Evolutionary conservation across 2,888 invertebrate species (phyloP).

Genomic region (Elysia crispata): DNA sequence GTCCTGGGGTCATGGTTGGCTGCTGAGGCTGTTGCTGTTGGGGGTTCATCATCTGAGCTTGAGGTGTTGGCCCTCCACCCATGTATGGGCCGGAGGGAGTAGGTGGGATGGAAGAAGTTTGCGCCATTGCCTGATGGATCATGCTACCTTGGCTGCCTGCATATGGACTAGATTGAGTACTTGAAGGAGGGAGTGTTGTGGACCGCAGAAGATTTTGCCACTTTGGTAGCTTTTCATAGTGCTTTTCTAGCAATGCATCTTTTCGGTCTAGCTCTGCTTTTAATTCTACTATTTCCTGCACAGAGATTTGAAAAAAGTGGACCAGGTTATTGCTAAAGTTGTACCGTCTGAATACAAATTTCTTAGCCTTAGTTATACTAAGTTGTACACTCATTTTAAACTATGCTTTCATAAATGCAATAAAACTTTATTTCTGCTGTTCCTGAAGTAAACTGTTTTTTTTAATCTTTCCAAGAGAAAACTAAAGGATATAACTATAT

Average conservation of each 20-base stretch:
- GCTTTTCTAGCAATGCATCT: constrained; percentile 90
- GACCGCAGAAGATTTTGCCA: constrained; percentile 89
- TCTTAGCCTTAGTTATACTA: too few species aligned
- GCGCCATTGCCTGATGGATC: constrained; percentile 44
- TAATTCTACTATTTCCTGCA: constrained; percentile 88
- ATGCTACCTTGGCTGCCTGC: constrained; percentile 42
- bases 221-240: constrained; percentile 92
- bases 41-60: constrained; percentile 60
- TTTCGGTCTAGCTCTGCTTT: constrained; percentile 91
- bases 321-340: too few species aligned
- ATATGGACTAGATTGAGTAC: constrained; percentile 45
- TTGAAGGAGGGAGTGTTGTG: constrained; percentile 47
- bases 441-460: too few species aligned
- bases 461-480: too few species aligned
- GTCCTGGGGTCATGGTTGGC: constrained; percentile 51
- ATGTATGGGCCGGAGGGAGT: constrained; percentile 56
- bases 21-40: constrained; percentile 54
- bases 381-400: too few species aligned
- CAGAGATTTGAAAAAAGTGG: too few species aligned
- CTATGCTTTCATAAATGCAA: too few species aligned
- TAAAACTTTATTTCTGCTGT: too few species aligned
- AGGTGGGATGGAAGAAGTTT: constrained; percentile 54
- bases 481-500: too few species aligned
- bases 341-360: too few species aligned
- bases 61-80: constrained; percentile 23